Evolutionary conservation across 2,113 vertebrate genomes (phyloP).

Genomic region (Manacus vitellinus): DNA sequence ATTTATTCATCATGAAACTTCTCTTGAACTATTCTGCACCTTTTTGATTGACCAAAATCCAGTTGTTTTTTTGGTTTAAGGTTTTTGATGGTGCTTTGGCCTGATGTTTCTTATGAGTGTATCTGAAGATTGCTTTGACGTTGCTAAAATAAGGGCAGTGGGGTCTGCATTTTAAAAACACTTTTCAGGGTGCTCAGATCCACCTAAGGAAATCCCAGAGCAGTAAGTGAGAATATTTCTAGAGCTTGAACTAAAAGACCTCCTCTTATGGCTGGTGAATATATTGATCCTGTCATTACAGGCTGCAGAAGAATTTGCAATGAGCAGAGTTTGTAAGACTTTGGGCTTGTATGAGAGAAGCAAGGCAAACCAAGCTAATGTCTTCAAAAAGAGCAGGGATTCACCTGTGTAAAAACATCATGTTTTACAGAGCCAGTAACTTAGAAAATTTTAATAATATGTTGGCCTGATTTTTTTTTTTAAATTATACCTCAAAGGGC

Average conservation of each 20-base stretch:
- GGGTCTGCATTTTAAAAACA: background rate
- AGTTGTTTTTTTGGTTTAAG: background rate
- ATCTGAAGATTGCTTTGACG: background rate
- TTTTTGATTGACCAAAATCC: background rate
- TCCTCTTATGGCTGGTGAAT: background rate
- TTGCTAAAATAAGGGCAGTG: background rate
- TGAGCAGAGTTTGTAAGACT: background rate
- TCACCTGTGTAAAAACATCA: background rate
- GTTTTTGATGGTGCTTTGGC: background rate
- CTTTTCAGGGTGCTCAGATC: background rate
- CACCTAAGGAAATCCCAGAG: background rate
- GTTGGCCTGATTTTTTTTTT: background rate
- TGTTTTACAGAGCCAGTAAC: background rate
- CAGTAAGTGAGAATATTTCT: background rate
- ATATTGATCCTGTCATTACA: background rate
- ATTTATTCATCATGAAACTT: background rate
- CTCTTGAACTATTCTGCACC: background rate
- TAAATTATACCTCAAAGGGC: background rate
- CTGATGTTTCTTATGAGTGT: background rate
- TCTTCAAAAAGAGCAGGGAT: background rate
- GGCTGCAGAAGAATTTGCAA: background rate
- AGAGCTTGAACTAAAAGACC: background rate
- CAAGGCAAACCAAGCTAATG: background rate
- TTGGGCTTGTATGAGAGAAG: background rate
- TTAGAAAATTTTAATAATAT: background rate